These are phyloP conservation scores for Agapornis canus DNA, from an alignment of 2,797 vertebrate species.

Conservation along the genomic window DNA sequence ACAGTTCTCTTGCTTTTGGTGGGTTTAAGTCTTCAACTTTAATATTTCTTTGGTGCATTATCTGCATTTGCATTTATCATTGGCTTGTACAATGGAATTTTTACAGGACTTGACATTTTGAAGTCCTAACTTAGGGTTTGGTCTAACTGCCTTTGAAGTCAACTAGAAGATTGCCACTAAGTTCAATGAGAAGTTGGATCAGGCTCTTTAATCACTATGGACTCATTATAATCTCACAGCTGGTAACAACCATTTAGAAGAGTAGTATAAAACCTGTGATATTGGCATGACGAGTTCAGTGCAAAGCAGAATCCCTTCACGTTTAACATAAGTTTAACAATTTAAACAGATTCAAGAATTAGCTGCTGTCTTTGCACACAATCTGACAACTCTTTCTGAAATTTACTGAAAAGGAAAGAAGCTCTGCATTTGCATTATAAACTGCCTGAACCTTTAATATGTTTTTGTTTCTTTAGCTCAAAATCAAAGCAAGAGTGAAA, in stretches of 20 bases:
- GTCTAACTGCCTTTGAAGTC: slow-evolving; percentile 50
- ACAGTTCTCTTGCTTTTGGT: slow-evolving; percentile 3
- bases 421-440: neutral
- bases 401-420: neutral
- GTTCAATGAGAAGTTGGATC: slow-evolving; percentile 31
- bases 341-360: slow-evolving; percentile 23
- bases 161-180: slow-evolving; percentile 16
- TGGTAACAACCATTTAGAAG: neutral
- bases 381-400: neutral
- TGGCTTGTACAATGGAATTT: slow-evolving; percentile 38
- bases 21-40: slow-evolving; percentile 26
- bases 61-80: slow-evolving; percentile 52
- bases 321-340: neutral
- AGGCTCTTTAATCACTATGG: neutral
- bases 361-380: neutral
- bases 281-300: neutral
- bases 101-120: slow-evolving; percentile 37
- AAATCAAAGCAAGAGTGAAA: neutral
- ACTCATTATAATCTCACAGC: slow-evolving; percentile 30
- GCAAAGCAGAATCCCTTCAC: neutral
- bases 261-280: neutral
- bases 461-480: neutral
- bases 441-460: neutral
- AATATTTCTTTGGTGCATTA: slow-evolving; percentile 43
- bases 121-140: slow-evolving; percentile 33